Base-by-base conservation (phyloP, 2,797 vertebrate species). In the Bucorvus abyssinicus region DNA sequence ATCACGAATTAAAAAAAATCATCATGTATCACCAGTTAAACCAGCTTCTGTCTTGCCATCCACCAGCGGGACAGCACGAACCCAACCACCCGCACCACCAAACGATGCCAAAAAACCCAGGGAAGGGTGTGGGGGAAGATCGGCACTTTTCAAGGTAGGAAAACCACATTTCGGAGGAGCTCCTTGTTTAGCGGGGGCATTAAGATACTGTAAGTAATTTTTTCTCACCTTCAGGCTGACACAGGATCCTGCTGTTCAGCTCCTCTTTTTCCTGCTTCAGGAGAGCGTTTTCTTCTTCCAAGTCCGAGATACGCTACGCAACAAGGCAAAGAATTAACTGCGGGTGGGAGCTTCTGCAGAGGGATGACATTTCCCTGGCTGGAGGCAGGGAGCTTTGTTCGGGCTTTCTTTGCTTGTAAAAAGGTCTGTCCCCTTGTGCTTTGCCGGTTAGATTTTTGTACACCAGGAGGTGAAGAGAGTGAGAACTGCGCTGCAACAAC, bases 181-280 rank as follows among this genome's bases (percentile, higher is more conserved):
- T 45, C 42, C 61, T n/a, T 1, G 0, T 34, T 77, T 16, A 53
- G 34, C 1, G 6, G 40, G 57, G 38, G 14, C 5, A 45, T 61
- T 18, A 60, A 0, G 0, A 52, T 15, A 16, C 27, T 10, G 20
- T 0, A 36, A 12, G 17, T 13, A 13, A 12, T 47, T 61, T 63
- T 57, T 27, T 42, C 97, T 97, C 91, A 99, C 99, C 99, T 98
- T 98, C 96, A 1, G 97, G 96, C 6, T 97, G 97, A 91, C 96
- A 84, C 26, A 98, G 97, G 70, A 99, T 98, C 79, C 83, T 98
- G 65, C 93, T 98, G 97, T 99, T 99, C 67, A 99, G 97, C 52
- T 98, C 98, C 53, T 99, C 99, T 94, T 99, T 99, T 85, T 99
- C 98, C 32, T 97, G 97, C 97, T 99, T 99, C 96, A 99, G 96